phyloP scores from a whole-genome alignment of 2,797 vertebrate species.

The Channallabes apus region DNA sequence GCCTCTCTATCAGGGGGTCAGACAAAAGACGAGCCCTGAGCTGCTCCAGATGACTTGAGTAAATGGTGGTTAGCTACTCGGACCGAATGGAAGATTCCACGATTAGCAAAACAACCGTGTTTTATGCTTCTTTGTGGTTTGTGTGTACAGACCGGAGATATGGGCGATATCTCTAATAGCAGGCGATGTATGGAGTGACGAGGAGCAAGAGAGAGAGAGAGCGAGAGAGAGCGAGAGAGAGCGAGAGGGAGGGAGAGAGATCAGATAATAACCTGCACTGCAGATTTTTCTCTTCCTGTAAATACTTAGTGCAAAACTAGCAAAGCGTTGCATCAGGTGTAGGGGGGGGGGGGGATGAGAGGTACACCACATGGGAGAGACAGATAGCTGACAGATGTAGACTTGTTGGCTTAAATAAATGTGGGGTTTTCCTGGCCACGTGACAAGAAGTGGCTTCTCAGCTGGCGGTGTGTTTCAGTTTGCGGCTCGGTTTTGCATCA shows the following conservation, averaged over 20 bases:
- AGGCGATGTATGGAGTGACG: neutral
- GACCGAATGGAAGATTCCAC: slow-evolving; percentile 13
- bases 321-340: slow-evolving; percentile 52
- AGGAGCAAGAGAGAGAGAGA: neutral
- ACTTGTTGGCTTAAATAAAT: slow-evolving; percentile 46
- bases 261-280: slow-evolving; percentile 23
- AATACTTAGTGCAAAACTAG: slow-evolving; percentile 45
- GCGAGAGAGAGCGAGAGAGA: no score
- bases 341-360: neutral
- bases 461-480: slow-evolving; percentile 30
- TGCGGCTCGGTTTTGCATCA: slow-evolving; percentile 33
- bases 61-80: slow-evolving; percentile 33
- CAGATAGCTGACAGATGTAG: slow-evolving; percentile 39
- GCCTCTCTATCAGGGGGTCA: slow-evolving; percentile 31
- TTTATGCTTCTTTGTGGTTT: neutral
- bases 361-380: slow-evolving; percentile 9
- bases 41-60: slow-evolving; percentile 22
- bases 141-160: slow-evolving; percentile 22
- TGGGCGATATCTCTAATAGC: slow-evolving; percentile 20
- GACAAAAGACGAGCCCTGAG: slow-evolving; percentile 38
- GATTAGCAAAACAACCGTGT: neutral
- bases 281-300: slow-evolving; percentile 32
- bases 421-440: slow-evolving; percentile 74
- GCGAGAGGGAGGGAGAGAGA: neutral
- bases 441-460: slow-evolving; percentile 62